Base-by-base conservation (phyloP, 2,888 invertebrate genomes). In the Perdita meconis region DNA sequence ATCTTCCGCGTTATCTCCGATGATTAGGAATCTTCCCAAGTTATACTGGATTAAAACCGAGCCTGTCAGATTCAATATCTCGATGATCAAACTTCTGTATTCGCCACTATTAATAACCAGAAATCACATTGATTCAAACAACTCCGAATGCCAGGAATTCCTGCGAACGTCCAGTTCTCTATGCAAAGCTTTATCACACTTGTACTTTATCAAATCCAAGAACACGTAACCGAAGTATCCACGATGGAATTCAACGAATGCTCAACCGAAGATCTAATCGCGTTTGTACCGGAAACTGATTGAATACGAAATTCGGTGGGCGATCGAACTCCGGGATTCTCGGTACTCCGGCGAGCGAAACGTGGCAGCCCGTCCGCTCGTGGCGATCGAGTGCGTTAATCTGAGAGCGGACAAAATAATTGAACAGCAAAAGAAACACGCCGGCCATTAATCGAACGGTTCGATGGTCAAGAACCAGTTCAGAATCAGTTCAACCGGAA, bases 381-480 rank as follows among this genome's bases (percentile, higher is more conserved):
- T 61, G 75, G 67, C 75, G 80, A 65, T 77, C 79, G 81, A 80
- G 57, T 81, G 77, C 78, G 82, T 83, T 84, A 81, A 83, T 87
- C 84, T 77, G 83, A 71, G 60, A 50, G 64, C 72, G 72, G 59
- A 76, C 70, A 73, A 76, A 83, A 80, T 69, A 76, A 76, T 69
- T 73, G 53, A 71, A 53, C 63, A 69, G 67, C 81, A 81, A 80
- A 87, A 81, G 79, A 83, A 83, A 84, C 84, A 79, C 85, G 80
- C 78, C 78, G 78, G 76, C 83, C 85, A 85, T 85, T 87, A 85
- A 89, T 89, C 88, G 80, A 90, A 90, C 89, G 90, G 87, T 90
- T 90, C 89, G 90, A 90, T 89, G 89, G 81, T 86, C 90, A 88
- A 88, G 84, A 91, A 90, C 90, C 90, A 90, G 90, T 91, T 90